phyloP scores from a whole-genome alignment of 2,888 invertebrate species.

The Arctia plantaginis region DNA sequence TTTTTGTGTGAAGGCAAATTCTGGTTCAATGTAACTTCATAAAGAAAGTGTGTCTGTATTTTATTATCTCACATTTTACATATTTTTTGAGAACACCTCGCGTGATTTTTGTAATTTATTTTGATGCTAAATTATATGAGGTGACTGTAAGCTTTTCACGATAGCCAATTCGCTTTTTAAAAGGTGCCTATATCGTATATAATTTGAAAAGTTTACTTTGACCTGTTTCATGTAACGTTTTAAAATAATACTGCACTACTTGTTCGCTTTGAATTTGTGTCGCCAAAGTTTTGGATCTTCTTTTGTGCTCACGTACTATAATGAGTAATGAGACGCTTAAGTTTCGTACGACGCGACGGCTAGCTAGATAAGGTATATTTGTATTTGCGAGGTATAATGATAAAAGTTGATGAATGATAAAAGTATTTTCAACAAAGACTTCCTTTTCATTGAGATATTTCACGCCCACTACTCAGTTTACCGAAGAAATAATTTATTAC shows the following conservation, averaged over 20 bases:
- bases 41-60: not conserved
- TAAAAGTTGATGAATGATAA: no score
- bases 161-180: not conserved
- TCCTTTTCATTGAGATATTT: no score
- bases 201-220: not conserved
- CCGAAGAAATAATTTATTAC: no score
- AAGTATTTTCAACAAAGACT: no score
- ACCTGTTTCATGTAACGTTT: not conserved
- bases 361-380: no score
- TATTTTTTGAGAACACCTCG: slow-evolving; percentile 1
- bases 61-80: slow-evolving; percentile 20
- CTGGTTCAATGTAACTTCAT: not conserved
- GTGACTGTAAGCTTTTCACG: not conserved
- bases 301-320: no score
- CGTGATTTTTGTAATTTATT: slow-evolving; percentile 24
- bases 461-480: no score
- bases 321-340: no score
- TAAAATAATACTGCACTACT: not conserved
- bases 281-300: no score
- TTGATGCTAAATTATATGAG: slow-evolving; percentile 2
- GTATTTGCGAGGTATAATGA: no score
- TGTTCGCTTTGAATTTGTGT: not conserved
- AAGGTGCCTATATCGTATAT: not conserved
- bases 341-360: no score
- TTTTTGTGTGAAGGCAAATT: not conserved